Percentiles rank a stretch among this genome's conserved stretches.
These are phyloP conservation scores for Drosophila orosa DNA, from an alignment of 1,140 invertebrate genomes.

Conservation along the genomic window DNA sequence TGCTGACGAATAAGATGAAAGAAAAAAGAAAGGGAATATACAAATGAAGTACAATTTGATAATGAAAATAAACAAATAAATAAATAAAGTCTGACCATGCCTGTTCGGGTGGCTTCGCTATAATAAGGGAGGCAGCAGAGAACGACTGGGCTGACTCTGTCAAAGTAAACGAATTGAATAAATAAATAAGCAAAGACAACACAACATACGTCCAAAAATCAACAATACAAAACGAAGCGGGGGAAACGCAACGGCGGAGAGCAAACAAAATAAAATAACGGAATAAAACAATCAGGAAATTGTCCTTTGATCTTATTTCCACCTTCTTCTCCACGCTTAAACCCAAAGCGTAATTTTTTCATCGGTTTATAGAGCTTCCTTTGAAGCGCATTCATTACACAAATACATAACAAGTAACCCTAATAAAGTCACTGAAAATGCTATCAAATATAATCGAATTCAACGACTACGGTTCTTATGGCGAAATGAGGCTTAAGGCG, in stretches of 20 bases:
- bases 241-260: constrained; percentile 18
- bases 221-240: constrained; percentile 38
- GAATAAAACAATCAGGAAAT: constrained; percentile 82
- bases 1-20: constrained; percentile 29
- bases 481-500: not conserved
- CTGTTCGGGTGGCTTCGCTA: constrained; percentile 5
- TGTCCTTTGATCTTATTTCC: constrained; percentile 79
- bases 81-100: constrained; percentile 49
- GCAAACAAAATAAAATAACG: constrained; percentile 82
- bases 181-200: constrained; percentile 75
- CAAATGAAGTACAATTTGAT: constrained; percentile 70
- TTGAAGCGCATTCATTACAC: constrained; percentile 58
- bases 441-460: constrained; percentile 42
- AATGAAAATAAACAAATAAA: constrained; percentile 71
- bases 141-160: constrained; percentile 20
- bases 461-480: constrained; percentile 26
- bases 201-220: constrained; percentile 69
- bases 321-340: constrained; percentile 22
- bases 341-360: constrained; percentile 46
- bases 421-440: constrained; percentile 58
- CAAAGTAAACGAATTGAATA: constrained; percentile 67
- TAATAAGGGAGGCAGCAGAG: constrained; percentile 8
- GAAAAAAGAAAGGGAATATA: constrained; percentile 39
- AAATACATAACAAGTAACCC: constrained; percentile 65
- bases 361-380: constrained; percentile 30